Percentiles rank a stretch among this genome's conserved stretches.
phyloP scores from a whole-genome alignment of 2,113 vertebrate species.

The Brachyhypopomus gauderio region DNA sequence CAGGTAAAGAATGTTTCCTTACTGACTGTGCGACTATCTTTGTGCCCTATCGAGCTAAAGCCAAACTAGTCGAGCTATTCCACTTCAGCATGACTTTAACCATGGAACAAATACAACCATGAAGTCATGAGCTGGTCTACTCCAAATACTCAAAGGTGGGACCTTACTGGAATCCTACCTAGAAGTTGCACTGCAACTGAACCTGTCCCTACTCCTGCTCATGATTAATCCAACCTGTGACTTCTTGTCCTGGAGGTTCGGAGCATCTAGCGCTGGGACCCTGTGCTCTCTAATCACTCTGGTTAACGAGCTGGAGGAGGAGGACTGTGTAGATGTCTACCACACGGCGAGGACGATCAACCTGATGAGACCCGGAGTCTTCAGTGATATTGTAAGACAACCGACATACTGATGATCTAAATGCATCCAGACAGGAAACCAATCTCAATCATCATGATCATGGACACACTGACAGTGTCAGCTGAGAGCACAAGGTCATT shows the following conservation, averaged over 20 bases:
- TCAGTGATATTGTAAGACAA: conserved; percentile 87
- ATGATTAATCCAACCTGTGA: neutral
- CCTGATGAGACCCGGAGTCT: conserved; percentile 93
- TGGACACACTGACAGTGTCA: neutral
- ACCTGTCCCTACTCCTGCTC: neutral
- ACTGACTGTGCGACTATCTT: neutral
- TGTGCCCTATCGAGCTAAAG: too few relatives aligned
- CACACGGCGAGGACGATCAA: conserved; percentile 93
- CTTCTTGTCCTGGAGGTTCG: conserved; percentile 60
- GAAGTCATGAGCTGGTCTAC: too few relatives aligned
- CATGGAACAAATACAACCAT: too few relatives aligned
- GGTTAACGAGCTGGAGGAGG: conserved; percentile 87
- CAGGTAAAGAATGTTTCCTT: conserved; percentile 77
- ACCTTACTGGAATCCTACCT: too few relatives aligned
- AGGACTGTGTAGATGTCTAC: conserved; percentile 88
- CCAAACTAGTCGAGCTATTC: too few relatives aligned
- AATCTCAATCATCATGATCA: too few relatives aligned
- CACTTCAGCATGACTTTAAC: too few relatives aligned
- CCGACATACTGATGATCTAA: neutral
- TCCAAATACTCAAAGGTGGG: too few relatives aligned
- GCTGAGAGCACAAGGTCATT: neutral
- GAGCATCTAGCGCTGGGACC: conserved; percentile 69
- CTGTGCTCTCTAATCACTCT: conserved; percentile 87
- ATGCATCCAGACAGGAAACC: neutral
- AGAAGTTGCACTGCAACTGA: too few relatives aligned